These are phyloP conservation scores for Crocidura indochinensis DNA, from an alignment of 2,797 vertebrate genomes.

Conservation along the genomic window DNA sequence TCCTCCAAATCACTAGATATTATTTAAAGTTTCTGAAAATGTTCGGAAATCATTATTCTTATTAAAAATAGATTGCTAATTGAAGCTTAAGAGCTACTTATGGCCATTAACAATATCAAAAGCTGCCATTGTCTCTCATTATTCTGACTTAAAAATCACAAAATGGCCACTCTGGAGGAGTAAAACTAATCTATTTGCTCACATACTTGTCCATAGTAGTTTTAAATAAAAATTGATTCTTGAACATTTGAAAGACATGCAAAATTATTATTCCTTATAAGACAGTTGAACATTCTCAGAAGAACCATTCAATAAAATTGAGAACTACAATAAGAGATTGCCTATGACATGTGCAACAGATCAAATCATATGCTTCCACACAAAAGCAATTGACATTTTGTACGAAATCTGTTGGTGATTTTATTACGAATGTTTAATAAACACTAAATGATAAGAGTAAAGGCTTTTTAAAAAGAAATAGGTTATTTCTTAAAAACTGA, in stretches of 20 bases:
- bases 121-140: slow-evolving; percentile 11
- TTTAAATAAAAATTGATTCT: slow-evolving; percentile 45
- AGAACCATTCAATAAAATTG: neutral
- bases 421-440: slow-evolving; percentile 7
- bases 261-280: slow-evolving; percentile 39
- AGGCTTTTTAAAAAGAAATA: neutral
- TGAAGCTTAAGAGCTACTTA: slow-evolving; percentile 30
- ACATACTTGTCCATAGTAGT: neutral
- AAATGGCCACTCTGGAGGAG: neutral
- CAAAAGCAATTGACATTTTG: neutral
- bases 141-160: neutral
- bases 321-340: neutral
- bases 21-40: slow-evolving; percentile 37
- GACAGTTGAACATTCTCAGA: neutral
- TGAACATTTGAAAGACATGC: neutral
- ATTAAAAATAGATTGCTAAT: slow-evolving; percentile 32
- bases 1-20: slow-evolving; percentile 4
- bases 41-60: slow-evolving; percentile 40
- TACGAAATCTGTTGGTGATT: neutral
- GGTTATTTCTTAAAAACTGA: no score
- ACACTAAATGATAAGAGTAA: neutral
- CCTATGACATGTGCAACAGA: neutral
- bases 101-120: slow-evolving; percentile 39
- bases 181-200: neutral
- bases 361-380: neutral